Percentiles rank a stretch among this genome's conserved stretches.
phyloP scores from a whole-genome alignment of 92 coral and sea anemone species.

The Chrysogorgia sp. region DNA sequence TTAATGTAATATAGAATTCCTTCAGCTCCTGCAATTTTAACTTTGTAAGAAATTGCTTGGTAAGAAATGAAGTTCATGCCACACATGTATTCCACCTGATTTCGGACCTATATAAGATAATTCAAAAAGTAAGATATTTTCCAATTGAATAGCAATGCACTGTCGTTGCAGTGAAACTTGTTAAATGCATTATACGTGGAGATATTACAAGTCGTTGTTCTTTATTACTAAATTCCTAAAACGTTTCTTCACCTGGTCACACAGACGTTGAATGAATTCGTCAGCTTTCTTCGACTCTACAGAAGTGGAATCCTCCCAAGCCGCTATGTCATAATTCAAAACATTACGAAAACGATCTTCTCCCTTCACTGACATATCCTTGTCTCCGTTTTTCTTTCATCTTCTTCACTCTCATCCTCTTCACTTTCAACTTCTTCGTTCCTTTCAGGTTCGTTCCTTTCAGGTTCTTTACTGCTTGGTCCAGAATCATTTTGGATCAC shows the following conservation, averaged over 20 bases:
- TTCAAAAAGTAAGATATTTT: background rate
- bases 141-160: too few relatives aligned
- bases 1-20: conserved; percentile 33
- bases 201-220: too few relatives aligned
- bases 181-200: too few relatives aligned
- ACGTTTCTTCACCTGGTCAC: conserved; percentile 21
- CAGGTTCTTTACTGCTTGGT: background rate
- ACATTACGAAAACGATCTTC: conserved; percentile 24
- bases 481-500: background rate
- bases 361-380: background rate
- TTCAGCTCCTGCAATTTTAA: conserved; percentile 16
- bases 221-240: background rate
- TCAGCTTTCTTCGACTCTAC: conserved; percentile 20
- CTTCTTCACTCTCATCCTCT: background rate
- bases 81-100: conserved; percentile 33
- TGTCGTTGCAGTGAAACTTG: too few relatives aligned
- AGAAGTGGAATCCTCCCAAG: conserved; percentile 14
- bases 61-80: conserved; percentile 33
- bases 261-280: conserved; percentile 36
- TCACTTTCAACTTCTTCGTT: background rate
- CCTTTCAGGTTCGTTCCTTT: too few relatives aligned
- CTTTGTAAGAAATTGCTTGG: conserved; percentile 35
- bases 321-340: conserved; percentile 26
- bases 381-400: background rate
- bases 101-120: conserved; percentile 5